Base-by-base conservation (phyloP, 2,888 invertebrate species). In the Stramonita haemastoma region DNA sequence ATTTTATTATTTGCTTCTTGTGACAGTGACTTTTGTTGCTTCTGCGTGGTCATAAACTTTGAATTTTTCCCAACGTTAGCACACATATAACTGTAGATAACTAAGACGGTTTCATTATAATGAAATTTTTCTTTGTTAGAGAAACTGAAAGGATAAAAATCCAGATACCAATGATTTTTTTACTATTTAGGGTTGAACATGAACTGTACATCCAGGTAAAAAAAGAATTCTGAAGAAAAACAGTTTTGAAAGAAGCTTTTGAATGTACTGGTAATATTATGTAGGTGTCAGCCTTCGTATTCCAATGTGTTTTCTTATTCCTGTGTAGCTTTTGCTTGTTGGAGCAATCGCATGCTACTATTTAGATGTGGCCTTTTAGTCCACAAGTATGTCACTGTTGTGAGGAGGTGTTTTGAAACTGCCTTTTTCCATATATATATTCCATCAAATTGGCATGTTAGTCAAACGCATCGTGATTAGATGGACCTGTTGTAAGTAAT, bases 361-460 rank as follows among this genome's bases (percentile, higher is more conserved):
- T 36, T 22, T 87, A 87, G 77, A 29, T 22, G 73, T 57, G 32
- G 29, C 29, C 4, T 5, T 34, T 57, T 17, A 34, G 57, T 29
- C 46, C 56, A 8, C 60, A 87, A 87, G 79, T 60, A 79, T 13
- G 79, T 87, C 56, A 79, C 73, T 87, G 87, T 87, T 87, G 87
- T 87, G 57, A 57, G 79, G 34, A 26, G 57, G 46, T 87, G 73
- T 77, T 73, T 77, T 32, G 8, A 83, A 29, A n/a, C 6, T 57
- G 56, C 22, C 34, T 79, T 29, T 57, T 85, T 29, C 13, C 19
- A 60, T 60, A 32, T 60, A 60, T 29, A 86, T 29, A 19, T 34
- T 57, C 57, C 57, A 36, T 57, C 57, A 85, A 85, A n/a, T 19
- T 84, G 88, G 88, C 88, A 88, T 88, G 88, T 84, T 88, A 88